Conservation (phyloP, 2,888 invertebrate genomes). For the Apotomis betuletana region DNA sequence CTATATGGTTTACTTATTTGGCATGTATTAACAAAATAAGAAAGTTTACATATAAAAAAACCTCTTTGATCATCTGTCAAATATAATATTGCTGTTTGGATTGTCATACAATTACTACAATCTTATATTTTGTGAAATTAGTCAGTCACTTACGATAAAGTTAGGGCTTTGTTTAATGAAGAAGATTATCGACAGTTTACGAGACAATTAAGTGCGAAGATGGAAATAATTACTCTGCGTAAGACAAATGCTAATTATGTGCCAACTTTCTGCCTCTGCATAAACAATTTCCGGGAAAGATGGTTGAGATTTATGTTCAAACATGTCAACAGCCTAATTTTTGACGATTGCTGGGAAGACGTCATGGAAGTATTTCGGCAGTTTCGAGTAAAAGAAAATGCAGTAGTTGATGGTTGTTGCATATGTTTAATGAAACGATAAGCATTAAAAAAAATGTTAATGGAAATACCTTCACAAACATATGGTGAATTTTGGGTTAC, state of each 20-base stretch:
- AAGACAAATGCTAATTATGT: neutral
- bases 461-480: no score
- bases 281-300: conserved; percentile 3
- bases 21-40: no score
- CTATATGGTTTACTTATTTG: no score
- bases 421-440: no score
- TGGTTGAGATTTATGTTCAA: neutral
- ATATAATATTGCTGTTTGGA: no score
- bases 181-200: neutral
- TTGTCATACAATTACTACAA: neutral
- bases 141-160: neutral
- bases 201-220: neutral
- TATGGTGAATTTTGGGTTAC: no score
- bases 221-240: neutral
- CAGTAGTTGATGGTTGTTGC: no score
- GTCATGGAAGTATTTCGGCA: conserved; percentile 3
- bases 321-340: conserved; percentile 2
- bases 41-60: no score
- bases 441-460: no score
- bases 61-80: no score
- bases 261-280: neutral
- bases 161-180: conserved; percentile 1
- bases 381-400: conserved; percentile 7
- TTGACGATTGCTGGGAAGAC: conserved; percentile 8
- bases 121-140: neutral